Conservation (phyloP, 1,140 invertebrate species). For the Trichonephila inaurata region DNA sequence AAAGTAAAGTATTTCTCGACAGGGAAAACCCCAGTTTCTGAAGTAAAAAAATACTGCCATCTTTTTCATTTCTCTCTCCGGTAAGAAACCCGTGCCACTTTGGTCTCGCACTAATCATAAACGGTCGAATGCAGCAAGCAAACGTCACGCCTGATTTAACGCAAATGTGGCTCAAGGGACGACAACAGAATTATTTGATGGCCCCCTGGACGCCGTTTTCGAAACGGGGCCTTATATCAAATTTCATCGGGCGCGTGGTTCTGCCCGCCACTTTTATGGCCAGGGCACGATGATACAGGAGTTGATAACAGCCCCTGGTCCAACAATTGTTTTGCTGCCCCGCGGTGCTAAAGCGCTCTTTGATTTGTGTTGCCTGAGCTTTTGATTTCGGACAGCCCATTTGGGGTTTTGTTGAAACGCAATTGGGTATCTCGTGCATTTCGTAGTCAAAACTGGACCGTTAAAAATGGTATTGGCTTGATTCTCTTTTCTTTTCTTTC, state of each 20-base stretch:
- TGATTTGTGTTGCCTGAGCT: not conserved
- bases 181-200: slow-evolving; percentile 58
- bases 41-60: not conserved
- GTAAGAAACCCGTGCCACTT: not conserved
- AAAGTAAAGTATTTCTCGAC: not conserved
- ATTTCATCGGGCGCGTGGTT: slow-evolving; percentile 50
- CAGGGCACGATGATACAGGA: slow-evolving; percentile 53
- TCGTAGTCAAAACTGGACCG: not conserved
- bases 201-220: slow-evolving; percentile 47
- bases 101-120: not conserved
- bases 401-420: not conserved
- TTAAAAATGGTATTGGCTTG: not conserved
- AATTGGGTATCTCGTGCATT: not conserved
- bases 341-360: not conserved
- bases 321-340: slow-evolving; percentile 31
- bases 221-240: slow-evolving; percentile 47
- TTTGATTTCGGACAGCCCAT: not conserved
- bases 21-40: not conserved
- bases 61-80: not conserved
- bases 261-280: slow-evolving; percentile 48
- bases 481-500: too few relatives aligned
- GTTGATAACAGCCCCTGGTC: slow-evolving; percentile 60
- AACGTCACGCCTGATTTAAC: slow-evolving; percentile 55
- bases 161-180: slow-evolving; percentile 51
- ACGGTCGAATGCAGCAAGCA: slow-evolving; percentile 15